phyloP scores from a whole-genome alignment of 1,140 invertebrate species.

The Drosophila pseudoananassae region DNA sequence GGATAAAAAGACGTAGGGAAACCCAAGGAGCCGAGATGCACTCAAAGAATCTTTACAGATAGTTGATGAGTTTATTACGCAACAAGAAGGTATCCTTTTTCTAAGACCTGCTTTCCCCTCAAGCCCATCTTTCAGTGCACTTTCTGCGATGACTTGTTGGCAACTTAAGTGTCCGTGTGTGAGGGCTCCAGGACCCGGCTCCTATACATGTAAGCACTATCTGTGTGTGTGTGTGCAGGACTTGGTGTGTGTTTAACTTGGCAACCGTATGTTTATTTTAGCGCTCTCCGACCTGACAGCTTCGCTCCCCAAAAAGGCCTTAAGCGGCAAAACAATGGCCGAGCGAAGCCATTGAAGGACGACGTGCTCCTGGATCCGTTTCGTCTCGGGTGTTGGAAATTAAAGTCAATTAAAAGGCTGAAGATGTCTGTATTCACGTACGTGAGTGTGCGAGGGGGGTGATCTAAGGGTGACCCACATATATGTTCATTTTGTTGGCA shows the following conservation, averaged over 20 bases:
- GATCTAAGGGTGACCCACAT: constrained; percentile 18
- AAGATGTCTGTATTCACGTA: constrained; percentile 21
- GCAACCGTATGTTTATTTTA: constrained; percentile 74
- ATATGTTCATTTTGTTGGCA: constrained; percentile 11
- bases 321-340: constrained; percentile 74
- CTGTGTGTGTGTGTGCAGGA: constrained; percentile 26
- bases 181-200: constrained; percentile 18
- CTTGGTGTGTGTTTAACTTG: constrained; percentile 54
- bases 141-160: constrained; percentile 42
- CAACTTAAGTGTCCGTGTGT: constrained; percentile 58
- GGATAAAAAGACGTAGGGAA: constrained; percentile 23
- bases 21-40: constrained; percentile 16
- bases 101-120: neutral
- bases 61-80: neutral
- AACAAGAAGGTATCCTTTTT: neutral
- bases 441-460: constrained; percentile 17
- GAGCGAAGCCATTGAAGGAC: constrained; percentile 38
- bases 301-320: constrained; percentile 61
- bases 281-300: constrained; percentile 48
- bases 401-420: constrained; percentile 74
- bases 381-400: constrained; percentile 64
- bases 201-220: constrained; percentile 9
- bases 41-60: neutral
- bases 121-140: neutral
- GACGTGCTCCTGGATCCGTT: constrained; percentile 45